phyloP scores from a whole-genome alignment of 1,140 invertebrate genomes.

The Eriosoma lanigerum region DNA sequence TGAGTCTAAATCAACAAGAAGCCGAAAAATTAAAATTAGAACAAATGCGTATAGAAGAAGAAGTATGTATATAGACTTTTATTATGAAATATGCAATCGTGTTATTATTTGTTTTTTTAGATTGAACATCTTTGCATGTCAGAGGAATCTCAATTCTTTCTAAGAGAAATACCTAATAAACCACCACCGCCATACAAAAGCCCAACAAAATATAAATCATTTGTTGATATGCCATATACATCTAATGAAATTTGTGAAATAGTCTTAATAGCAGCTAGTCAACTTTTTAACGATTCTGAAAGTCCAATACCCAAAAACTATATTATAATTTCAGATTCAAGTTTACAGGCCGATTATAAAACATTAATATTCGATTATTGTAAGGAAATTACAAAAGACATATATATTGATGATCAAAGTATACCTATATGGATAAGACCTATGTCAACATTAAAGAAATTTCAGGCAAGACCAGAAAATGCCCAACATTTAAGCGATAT shows the following conservation, averaged over 20 bases:
- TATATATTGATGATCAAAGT: not conserved
- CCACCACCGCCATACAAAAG: slow-evolving; percentile 37
- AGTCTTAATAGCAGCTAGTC: not conserved
- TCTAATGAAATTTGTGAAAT: slow-evolving; percentile 2
- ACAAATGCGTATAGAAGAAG: slow-evolving; percentile 30
- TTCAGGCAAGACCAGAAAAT: not conserved
- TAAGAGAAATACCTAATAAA: slow-evolving; percentile 35
- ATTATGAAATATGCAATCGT: not conserved
- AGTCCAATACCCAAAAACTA: not conserved
- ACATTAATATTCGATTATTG: slow-evolving; percentile 39
- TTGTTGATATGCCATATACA: not conserved
- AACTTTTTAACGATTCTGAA: not conserved
- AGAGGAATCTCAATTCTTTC: not conserved
- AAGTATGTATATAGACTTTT: not conserved
- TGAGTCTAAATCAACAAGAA: slow-evolving; percentile 19
- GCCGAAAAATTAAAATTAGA: slow-evolving; percentile 42
- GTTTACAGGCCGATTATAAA: not conserved
- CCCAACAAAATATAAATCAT: not conserved
- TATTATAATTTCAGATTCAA: slow-evolving; percentile 16
- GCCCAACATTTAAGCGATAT: slow-evolving; percentile 11
- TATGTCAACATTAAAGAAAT: slow-evolving; percentile 1
- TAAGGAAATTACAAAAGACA: not conserved
- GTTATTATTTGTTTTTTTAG: not conserved
- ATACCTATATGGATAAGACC: slow-evolving; percentile 24
- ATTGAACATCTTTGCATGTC: slow-evolving; percentile 15